Base-by-base conservation (phyloP, 1,140 invertebrate genomes). In the Oedothorax gibbosus region DNA sequence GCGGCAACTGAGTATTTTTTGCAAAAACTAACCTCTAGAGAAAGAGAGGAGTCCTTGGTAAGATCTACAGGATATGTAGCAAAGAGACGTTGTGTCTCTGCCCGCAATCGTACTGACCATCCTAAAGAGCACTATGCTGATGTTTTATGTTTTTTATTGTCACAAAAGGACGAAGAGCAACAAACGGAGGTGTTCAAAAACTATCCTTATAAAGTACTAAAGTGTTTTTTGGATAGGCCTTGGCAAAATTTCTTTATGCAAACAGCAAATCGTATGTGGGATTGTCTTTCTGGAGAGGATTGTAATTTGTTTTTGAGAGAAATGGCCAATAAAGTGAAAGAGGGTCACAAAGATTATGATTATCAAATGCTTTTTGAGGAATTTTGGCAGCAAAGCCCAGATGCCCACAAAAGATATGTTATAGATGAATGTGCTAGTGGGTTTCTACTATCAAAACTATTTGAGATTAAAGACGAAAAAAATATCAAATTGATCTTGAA, bases 341-440 rank as follows among this genome's bases (percentile, higher is more conserved):
- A 66, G 18, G 81, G 60, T 62, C 57, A 76, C 49, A 76, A 56
- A 21, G 81, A 84, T 76, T 83, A 50, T 18, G 51, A 84, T 76
- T 84, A 84, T 84, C 81, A 84, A 68, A 84, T 73, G 20, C 51
- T 84, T 18, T 68, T 84, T 75, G 72, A 64, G n/a, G 72, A 84
- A 76, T 84, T 84, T 18, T 84, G 81, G 81, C n/a, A 68, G 50
- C 71, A 76, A 76, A 84, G 71, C 14, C 71, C 62, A 21, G 60
- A 35, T 49, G n/a, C 51, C 15, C 11, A 76, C 68, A 84, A 84
- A 76, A 68, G 10, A 68, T 76, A 75, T 76, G 62, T 84, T 57
- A 84, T 66, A 68, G 62, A 51, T 84, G 20, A 60, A 35, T 84
- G 81, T n/a, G 50, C 72, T 56, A 71, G 54, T 71, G 66, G 10